These are phyloP conservation scores for Nansenia antarctica DNA, from an alignment of 2,113 vertebrate species.

Conservation along the genomic window DNA sequence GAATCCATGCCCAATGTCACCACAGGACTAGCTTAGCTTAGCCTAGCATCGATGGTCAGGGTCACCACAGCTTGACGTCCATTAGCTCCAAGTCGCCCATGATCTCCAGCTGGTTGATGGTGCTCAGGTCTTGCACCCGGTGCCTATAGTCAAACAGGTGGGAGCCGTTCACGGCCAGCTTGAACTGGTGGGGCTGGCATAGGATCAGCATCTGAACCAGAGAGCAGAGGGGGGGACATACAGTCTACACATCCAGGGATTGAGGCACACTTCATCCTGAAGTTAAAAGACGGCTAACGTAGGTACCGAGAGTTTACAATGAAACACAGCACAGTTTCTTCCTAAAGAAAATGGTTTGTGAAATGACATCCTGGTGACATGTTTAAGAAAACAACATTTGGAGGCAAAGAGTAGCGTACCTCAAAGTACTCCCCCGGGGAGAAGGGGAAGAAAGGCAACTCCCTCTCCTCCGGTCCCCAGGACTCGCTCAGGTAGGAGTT, in stretches of 20 bases:
- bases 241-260: too few species aligned
- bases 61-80: constrained; percentile 86
- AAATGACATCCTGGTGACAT: background rate
- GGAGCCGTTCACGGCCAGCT: constrained; percentile 88
- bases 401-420: constrained; percentile 77
- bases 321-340: background rate
- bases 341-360: too few species aligned
- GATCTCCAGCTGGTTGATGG: constrained; percentile 83
- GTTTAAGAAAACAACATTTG: background rate
- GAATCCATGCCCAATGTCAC: constrained; percentile 19
- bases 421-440: constrained; percentile 94
- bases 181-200: constrained; percentile 87
- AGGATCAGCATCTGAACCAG: constrained; percentile 85
- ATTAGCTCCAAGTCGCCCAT: constrained; percentile 82
- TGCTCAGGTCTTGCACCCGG: constrained; percentile 86
- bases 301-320: background rate
- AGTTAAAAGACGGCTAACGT: too few species aligned
- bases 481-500: constrained; percentile 89
- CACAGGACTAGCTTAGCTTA: background rate
- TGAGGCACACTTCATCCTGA: background rate
- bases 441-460: constrained; percentile 85
- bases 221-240: too few species aligned
- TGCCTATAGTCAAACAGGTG: constrained; percentile 91
- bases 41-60: background rate
- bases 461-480: constrained; percentile 92